Evolutionary conservation across 2,113 vertebrate genomes (phyloP).

Genomic region (Neogale vison): DNA sequence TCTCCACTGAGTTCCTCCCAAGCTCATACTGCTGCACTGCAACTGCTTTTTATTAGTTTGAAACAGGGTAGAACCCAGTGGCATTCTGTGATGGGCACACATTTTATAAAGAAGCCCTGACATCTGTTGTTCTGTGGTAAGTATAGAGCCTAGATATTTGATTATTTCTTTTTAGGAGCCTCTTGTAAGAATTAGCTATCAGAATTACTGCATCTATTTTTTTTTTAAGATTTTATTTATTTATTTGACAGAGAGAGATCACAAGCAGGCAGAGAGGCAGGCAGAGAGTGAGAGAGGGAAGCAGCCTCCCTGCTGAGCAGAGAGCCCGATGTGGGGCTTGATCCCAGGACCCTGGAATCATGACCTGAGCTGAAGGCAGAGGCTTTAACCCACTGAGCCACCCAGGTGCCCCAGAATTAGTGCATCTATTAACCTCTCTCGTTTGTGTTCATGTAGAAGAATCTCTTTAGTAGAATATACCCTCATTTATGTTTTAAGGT

Average conservation of each 20-base stretch:
- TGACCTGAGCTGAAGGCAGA: no score
- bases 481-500: conserved; percentile 3
- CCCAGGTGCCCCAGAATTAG: not conserved
- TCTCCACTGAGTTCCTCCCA: not conserved
- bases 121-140: conserved; percentile 29
- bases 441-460: not conserved
- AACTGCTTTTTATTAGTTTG: not conserved
- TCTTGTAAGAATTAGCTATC: not conserved
- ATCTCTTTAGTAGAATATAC: not conserved
- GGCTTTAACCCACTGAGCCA: no score
- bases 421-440: not conserved
- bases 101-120: conserved; percentile 42
- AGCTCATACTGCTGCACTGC: not conserved
- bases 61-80: conserved; percentile 8
- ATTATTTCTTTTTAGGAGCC: not conserved
- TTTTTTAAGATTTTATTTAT: no score
- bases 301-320: no score
- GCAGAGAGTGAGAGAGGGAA: no score
- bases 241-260: no score
- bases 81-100: not conserved
- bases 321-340: no score
- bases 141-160: conserved; percentile 1
- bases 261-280: no score
- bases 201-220: not conserved
- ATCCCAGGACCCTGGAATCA: no score